These are phyloP conservation scores for Danio choprae DNA, from an alignment of 2,797 vertebrate genomes.

Conservation along the genomic window DNA sequence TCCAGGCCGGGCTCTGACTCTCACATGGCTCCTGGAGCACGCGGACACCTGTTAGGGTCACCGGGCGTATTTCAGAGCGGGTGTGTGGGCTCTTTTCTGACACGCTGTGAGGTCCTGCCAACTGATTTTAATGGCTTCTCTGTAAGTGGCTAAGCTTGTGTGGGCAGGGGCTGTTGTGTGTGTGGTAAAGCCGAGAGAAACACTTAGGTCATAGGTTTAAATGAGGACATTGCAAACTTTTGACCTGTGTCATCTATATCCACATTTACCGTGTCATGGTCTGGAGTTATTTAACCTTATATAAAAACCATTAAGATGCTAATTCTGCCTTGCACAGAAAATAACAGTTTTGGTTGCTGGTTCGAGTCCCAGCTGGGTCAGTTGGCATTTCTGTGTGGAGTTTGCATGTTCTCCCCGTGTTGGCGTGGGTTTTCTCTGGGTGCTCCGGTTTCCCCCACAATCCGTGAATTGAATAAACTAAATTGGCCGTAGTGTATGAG, in stretches of 20 bases:
- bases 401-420: too few species aligned
- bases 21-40: slow-evolving; percentile 43
- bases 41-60: slow-evolving; percentile 64
- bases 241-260: slow-evolving; percentile 53
- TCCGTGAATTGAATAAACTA: too few species aligned
- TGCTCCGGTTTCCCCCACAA: too few species aligned
- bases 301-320: too few species aligned
- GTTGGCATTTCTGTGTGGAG: too few species aligned
- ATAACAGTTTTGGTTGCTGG: too few species aligned
- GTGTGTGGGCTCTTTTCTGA: slow-evolving; percentile 47
- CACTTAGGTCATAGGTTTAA: slow-evolving; percentile 60
- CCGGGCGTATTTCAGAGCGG: slow-evolving; percentile 54
- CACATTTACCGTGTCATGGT: slow-evolving; percentile 39
- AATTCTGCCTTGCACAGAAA: too few species aligned
- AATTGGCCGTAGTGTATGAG: too few species aligned
- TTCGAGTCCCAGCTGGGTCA: too few species aligned
- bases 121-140: slow-evolving; percentile 42
- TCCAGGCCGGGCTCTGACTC: slow-evolving; percentile 22
- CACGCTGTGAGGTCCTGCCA: slow-evolving; percentile 57
- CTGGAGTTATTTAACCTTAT: background rate
- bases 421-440: too few species aligned
- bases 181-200: slow-evolving; percentile 46
- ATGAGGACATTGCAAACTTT: slow-evolving; percentile 62
- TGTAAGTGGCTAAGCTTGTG: background rate
- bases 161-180: slow-evolving; percentile 32